Base-by-base conservation (phyloP, 2,888 invertebrate genomes). In the Eupithecia centaureata region DNA sequence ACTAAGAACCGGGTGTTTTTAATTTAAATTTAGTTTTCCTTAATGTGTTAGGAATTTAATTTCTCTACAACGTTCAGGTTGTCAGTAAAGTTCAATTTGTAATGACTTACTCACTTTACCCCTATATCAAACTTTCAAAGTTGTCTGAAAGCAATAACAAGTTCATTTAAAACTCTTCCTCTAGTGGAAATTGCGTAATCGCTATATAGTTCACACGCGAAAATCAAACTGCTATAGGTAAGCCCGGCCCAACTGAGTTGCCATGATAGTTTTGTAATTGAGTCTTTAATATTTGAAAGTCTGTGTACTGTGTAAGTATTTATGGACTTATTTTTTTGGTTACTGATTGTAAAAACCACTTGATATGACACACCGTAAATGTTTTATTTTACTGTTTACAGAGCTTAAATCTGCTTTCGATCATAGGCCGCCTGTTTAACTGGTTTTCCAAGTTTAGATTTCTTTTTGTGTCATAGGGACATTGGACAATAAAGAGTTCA, bases 101-200 rank as follows among this genome's bases (percentile, higher is more conserved):
- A 22, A 47, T 47, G 8, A 27, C 52, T 25, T 52, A 25, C 22
- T 51, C 10, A 25, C 54, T 54, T 8, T n/a, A 35, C 42, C 59
- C 32, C 42, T 63, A 59, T 57, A 58, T 54, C 28, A 64, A 61
- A 58, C 57, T 51, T 57, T 58, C 61, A 58, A 68, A 68, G 63
- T 64, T 64, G 64, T 64, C 64, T 64, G 32, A 64, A 64, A 58
- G 64, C 68, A 58, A 68, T 67, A 67, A 68, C 68, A 61, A 64
- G 64, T 68, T 68, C 61, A 68, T 68, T 68, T 68, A 61, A 64
- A 68, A 68, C 64, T 68, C 32, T 56, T 33, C 38, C 64, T 38
- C 18, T 30, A 38, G 30, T 38, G 38, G 30, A 68, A 57, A 52
- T 61, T 64, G 61, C 68, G 13, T 58, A 32, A 54, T 52, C 33